Evolutionary conservation across 2,888 invertebrate species (phyloP).

Genomic region (Caenorhabditis afra): DNA sequence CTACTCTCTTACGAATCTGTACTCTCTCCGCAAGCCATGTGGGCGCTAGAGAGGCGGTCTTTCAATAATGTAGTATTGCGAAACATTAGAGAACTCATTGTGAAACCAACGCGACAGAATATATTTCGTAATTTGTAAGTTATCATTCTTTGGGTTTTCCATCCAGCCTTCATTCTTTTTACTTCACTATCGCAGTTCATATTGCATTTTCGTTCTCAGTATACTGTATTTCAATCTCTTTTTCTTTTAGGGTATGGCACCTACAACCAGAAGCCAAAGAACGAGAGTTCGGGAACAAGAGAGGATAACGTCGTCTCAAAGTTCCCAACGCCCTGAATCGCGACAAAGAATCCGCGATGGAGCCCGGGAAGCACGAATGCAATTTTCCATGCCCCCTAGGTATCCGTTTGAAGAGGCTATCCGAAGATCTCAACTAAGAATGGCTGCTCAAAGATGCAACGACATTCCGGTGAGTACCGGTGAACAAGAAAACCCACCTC

Average conservation of each 20-base stretch:
- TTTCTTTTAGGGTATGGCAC: background rate
- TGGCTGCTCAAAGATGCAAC: slow-evolving; percentile 1
- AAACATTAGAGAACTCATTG: slow-evolving; percentile 44
- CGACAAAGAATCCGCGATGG: too few species aligned
- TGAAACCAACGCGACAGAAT: slow-evolving; percentile 7
- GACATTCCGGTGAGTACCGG: slow-evolving; percentile 12
- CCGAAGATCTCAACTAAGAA: too few species aligned
- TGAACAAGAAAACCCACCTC: too few species aligned
- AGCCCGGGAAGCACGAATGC: too few species aligned
- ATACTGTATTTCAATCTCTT: background rate
- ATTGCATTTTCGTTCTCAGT: background rate
- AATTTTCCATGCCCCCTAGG: too few species aligned
- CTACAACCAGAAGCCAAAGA: too few species aligned
- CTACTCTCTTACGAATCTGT: slow-evolving; percentile 1
- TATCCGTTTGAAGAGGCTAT: background rate
- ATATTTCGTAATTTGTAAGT: slow-evolving; percentile 41
- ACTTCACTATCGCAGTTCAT: background rate
- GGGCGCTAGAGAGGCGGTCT: slow-evolving; percentile 44
- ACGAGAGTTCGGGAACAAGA: too few species aligned
- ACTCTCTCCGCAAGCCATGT: slow-evolving; percentile 33
- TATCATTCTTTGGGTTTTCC: slow-evolving; percentile 23
- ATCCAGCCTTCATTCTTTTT: background rate
- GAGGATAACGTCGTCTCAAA: too few species aligned
- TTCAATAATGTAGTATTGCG: slow-evolving; percentile 37
- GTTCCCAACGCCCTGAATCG: too few species aligned